Evolutionary conservation across 1,140 invertebrate species (phyloP), one percentile per base, ranked within the genome.

Genomic region (Pachypeltis micranthus): DNA sequence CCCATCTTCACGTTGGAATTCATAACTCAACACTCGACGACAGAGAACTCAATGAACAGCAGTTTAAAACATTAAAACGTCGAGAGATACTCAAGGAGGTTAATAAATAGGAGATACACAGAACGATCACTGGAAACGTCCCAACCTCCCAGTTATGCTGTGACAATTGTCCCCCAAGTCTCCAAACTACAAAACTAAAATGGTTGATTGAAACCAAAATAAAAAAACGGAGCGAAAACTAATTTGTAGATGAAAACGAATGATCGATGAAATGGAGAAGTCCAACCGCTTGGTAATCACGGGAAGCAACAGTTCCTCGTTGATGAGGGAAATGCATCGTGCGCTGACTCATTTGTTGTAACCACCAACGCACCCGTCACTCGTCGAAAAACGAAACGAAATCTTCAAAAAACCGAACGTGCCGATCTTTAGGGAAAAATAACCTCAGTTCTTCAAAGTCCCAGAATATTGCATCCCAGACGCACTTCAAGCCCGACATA

Each of bases 1-100:
- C 62, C 63, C 64, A 66, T 64, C 1, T 16, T 57, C 12, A 24
- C n/a, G 44, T 25, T 59, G 28, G 27, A 28, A n/a, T 31, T 27
- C 57, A 51, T 51, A 16, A 39, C 23, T 51, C 12, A 10, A 21
- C 4, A 21, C 3, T 4, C 12, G 23, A 51, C 21, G 4, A 10
- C 7, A n/a, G n/a, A n/a, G n/a, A 21, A 51, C 7, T 14, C 10
- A 21, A 16, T 51, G 19, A 7, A 51, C 10, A n/a, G n/a, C 19
- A 21, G 23, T 51, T 51, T 14, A 21, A 3, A 10, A 21, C 4
- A 4, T 4, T 51, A 51, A 51, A 4, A 4, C 7, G 12, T 4
- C 10, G 4, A 21, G 10, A 21, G 47, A 14, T 10, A 51, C 10
- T 21, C 21, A 21, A 14, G 19, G 23, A 4, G 47, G 10, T 51